phyloP scores from a whole-genome alignment of 2,113 vertebrate species.

The Albula glossodonta region DNA sequence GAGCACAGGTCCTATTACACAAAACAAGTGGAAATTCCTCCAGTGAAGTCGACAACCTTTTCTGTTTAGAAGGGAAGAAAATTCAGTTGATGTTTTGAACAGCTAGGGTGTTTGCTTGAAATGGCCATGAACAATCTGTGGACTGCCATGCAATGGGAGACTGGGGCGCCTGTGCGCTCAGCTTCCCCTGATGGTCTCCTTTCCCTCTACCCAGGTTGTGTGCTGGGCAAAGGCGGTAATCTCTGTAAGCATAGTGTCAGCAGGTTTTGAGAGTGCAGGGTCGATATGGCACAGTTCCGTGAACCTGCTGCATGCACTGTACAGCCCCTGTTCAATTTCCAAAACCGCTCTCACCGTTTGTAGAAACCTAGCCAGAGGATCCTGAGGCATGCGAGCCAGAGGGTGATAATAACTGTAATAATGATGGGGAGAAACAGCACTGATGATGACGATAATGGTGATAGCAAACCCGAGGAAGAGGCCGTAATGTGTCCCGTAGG shows the following conservation, averaged over 20 bases:
- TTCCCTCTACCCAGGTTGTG: background rate
- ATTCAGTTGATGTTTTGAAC: background rate
- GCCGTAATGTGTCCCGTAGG: background rate
- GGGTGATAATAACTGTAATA: background rate
- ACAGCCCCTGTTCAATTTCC: background rate
- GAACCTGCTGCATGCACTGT: background rate
- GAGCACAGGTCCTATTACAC: background rate
- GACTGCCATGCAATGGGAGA: background rate
- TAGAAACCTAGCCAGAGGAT: background rate
- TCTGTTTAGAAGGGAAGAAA: background rate
- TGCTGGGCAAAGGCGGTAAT: background rate
- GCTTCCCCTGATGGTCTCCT: background rate
- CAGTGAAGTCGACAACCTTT: too few relatives aligned
- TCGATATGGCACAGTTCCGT: background rate
- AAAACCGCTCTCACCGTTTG: background rate
- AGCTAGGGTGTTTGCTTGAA: background rate
- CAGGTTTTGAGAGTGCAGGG: background rate
- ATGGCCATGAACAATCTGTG: background rate
- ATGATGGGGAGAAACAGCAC: background rate
- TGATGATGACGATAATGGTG: slow-evolving; percentile 14
- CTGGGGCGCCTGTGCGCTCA: background rate
- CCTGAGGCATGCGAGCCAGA: background rate
- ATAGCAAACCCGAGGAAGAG: background rate
- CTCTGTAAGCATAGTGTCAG: background rate
- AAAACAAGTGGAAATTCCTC: background rate